Evolutionary conservation across 2,888 invertebrate genomes (phyloP).

Genomic region (Tipula vernalis): DNA sequence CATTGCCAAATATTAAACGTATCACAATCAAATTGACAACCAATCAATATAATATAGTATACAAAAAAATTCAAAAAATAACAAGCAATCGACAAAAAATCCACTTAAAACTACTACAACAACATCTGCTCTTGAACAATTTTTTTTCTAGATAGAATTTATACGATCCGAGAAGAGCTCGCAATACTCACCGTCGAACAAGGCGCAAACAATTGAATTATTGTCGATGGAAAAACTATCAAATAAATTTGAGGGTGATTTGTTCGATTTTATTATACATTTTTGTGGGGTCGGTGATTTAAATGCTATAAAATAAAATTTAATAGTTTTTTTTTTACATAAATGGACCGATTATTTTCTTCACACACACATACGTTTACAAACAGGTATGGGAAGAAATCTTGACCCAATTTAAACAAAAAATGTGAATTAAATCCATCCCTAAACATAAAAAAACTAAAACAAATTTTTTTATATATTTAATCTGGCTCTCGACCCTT

Average conservation of each 20-base stretch:
- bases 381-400: neutral
- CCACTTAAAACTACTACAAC: neutral
- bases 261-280: neutral
- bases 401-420: neutral
- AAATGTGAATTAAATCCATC: neutral
- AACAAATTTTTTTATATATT: neutral
- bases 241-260: neutral
- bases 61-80: neutral
- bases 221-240: neutral
- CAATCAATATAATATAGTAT: neutral
- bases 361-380: neutral
- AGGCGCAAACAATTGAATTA: neutral
- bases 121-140: neutral
- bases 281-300: neutral
- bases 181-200: neutral
- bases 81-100: neutral
- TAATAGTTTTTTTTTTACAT: neutral
- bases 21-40: conserved; percentile 4
- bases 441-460: neutral
- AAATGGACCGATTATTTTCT: neutral
- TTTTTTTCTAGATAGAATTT: neutral
- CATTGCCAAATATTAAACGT: neutral
- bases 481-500: neutral
- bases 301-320: too few relatives aligned
- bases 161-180: neutral